phyloP scores from a whole-genome alignment of 2,113 vertebrate genomes.

The Dicentrarchus labrax region DNA sequence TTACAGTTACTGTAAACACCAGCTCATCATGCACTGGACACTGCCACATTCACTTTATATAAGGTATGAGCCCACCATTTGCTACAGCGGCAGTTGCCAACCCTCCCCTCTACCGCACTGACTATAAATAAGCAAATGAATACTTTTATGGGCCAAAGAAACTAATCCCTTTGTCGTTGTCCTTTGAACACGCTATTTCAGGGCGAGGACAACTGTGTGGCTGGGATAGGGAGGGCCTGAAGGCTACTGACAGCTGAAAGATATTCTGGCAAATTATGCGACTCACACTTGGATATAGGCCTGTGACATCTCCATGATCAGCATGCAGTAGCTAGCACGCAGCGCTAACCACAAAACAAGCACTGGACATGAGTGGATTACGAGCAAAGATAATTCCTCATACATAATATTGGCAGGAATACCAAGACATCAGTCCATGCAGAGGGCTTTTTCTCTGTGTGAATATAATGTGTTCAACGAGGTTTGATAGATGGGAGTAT shows the following conservation, averaged over 20 bases:
- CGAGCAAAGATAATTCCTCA: constrained; percentile 54
- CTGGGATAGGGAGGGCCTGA: constrained; percentile 85
- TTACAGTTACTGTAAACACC: constrained; percentile 15
- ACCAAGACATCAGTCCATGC: constrained; percentile 57
- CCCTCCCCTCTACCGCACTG: constrained; percentile 45
- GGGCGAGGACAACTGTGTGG: constrained; percentile 88
- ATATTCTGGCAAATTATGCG: constrained; percentile 86
- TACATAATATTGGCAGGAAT: constrained; percentile 70
- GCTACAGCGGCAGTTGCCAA: constrained; percentile 48
- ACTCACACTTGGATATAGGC: constrained; percentile 84
- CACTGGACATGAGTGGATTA: constrained; percentile 56
- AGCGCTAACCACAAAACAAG: constrained; percentile 69
- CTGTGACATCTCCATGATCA: constrained; percentile 78
- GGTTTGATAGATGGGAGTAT: constrained; percentile 22
- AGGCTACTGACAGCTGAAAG: constrained; percentile 91
- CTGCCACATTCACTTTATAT: constrained; percentile 14
- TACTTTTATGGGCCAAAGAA: constrained; percentile 86
- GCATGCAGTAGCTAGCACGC: constrained; percentile 59
- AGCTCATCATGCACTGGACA: neutral
- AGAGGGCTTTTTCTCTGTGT: constrained; percentile 6
- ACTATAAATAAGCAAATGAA: constrained; percentile 87
- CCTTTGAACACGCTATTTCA: constrained; percentile 91
- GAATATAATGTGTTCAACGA: constrained; percentile 54
- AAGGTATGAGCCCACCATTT: constrained; percentile 13
- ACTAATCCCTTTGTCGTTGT: constrained; percentile 92